Evolutionary conservation across 2,797 vertebrate species (phyloP), one percentile per base, ranked within the genome.

Genomic region (Megalops cyprinoides): DNA sequence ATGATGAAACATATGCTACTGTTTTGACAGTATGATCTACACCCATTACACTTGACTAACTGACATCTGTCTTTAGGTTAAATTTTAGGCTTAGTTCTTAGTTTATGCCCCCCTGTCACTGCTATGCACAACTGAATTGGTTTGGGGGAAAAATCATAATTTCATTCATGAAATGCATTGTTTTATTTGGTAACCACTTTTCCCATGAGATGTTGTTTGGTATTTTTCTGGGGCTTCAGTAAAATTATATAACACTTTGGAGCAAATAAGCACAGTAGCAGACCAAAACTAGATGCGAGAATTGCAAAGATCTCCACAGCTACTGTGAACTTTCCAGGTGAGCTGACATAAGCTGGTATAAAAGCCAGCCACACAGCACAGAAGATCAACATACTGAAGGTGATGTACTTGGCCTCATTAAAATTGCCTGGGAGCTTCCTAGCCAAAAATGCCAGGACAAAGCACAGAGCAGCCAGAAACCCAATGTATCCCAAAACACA

Each of bases 381-480:
- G 83, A 94, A 95, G 79, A 95, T 94, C 76, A 95, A 74, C 89
- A 95, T 95, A 81, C 92, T 95, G 65, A 94, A 95, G 14, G 94
- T 94, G 74, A 95, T 95, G 71, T 88, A 93, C 80, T 92, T 95
- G 3, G 93, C 94, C 60, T 95, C 94, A 0, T 95, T 95, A 81
- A 94, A 94, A 81, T 93, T 93, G 0, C 91, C 92, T 0, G 94
- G 93, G 42, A 94, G 84, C 71, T 92, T 93, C 0, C 93, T 90
- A 0, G 93, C 94, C 49, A 95, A 83, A 80, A 92, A 94, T 10
- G 94, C 94, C 44, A 95, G 78, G 51, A 92, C 25, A 55, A 95
- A 95, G 78, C 92, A 94, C 37, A 94, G 49, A 77, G 86, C 87
- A 0, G 93, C 93, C 65, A 93, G 87, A 1, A 94, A 77, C 44